Percentiles rank a stretch among this genome's conserved stretches.
phyloP scores from a whole-genome alignment of 2,888 invertebrate genomes.

The Torymus tubicola region DNA sequence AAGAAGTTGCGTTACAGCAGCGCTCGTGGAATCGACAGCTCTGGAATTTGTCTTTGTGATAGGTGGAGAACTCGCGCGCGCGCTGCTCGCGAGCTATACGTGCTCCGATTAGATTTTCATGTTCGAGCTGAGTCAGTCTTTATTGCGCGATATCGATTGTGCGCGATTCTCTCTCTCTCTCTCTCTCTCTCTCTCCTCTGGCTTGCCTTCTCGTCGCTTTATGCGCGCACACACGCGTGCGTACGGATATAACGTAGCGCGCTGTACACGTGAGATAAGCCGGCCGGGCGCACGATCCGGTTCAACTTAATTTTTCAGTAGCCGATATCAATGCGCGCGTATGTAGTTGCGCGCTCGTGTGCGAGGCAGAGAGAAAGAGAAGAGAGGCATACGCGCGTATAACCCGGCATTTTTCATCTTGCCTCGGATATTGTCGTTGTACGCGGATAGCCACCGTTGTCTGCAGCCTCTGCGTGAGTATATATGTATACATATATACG shows the following conservation, averaged over 20 bases:
- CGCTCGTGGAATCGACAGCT: constrained; percentile 14
- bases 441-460: neutral
- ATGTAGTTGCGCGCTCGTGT: neutral
- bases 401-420: constrained; percentile 11
- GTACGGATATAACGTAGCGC: neutral
- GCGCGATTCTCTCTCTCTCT: constrained; percentile 1
- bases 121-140: constrained; percentile 55
- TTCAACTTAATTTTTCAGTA: constrained; percentile 51
- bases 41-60: constrained; percentile 51
- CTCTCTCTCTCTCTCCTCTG: constrained; percentile 2
- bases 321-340: constrained; percentile 30
- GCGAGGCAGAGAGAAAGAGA: neutral
- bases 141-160: constrained; percentile 55
- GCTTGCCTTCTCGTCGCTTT: constrained; percentile 23
- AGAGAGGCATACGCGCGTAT: too few relatives aligned
- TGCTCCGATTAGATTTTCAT: constrained; percentile 62
- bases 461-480: neutral
- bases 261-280: constrained; percentile 46
- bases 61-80: constrained; percentile 35
- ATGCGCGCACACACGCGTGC: neutral
- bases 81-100: constrained; percentile 50
- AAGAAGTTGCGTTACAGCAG: neutral
- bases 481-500: too few relatives aligned
- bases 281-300: constrained; percentile 38
- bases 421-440: constrained; percentile 3